Base-by-base conservation (phyloP, 2,888 invertebrate species). In the Nebria salina region DNA sequence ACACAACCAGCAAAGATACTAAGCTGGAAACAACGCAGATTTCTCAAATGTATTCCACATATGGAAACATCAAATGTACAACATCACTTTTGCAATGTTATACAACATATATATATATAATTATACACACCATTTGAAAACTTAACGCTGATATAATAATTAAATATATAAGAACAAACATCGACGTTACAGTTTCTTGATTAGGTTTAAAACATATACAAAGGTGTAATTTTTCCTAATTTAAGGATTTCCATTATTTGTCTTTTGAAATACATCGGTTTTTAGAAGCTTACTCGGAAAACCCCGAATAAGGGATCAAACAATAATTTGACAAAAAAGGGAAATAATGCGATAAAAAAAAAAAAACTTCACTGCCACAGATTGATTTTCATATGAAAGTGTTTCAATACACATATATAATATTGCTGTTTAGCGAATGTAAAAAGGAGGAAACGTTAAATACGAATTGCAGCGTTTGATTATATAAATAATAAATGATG, bases 361-460 rank as follows among this genome's bases (percentile, higher is more conserved):
- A 73, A 73, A 73, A 73, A 41, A 54, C 73, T 41, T 73, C 73
- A 70, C 70, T 70, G 70, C 70, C 70, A 26, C 26, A 70, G 70
- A 26, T 70, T 26, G 54, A 54, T 54, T 54, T 54, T 54, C 54
- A 54, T 54, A 54, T 54, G 13, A 54, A 54, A 3, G 54, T 54
- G 54, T 54, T 54, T 54, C 7, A 54, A 54, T 6, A 54, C 4
- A 54, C 13, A 54, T 8, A 54, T 13, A 11, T 54, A 54, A 54
- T 54, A 54, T 54, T 54, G 54, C 8, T 54, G 54, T 54, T 54
- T 54, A 54, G 8, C 54, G 54, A 54, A 54, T 54, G 54, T 54
- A 54, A 54, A 54, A 34, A 34, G 5, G 34, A 34, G 34, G 15
- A n/a, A 65, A 70, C 9, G 6, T 15, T 26, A 34, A 34, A 70